Percentiles rank a stretch among this genome's conserved stretches.
Evolutionary conservation across 2,797 vertebrate genomes (phyloP).

Genomic region (Etheostoma perlongum): DNA sequence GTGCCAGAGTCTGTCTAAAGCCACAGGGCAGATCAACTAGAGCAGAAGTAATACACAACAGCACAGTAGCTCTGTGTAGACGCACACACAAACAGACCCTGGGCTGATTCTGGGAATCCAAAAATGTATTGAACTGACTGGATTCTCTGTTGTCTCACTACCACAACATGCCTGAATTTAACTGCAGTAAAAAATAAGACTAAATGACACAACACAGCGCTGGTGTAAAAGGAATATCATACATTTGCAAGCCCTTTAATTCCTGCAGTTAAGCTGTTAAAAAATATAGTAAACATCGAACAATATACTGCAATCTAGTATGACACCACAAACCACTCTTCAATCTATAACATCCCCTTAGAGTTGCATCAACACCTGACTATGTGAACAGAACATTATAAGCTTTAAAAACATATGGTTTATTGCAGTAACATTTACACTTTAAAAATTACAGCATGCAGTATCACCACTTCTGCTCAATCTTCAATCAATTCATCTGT

Average conservation of each 20-base stretch:
- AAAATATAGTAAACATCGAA: not conserved
- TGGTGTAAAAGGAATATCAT: not conserved
- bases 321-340: not conserved
- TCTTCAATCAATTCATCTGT: not conserved
- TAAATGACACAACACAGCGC: not conserved
- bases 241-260: not conserved
- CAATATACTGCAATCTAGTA: not conserved
- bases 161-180: not conserved
- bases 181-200: not conserved
- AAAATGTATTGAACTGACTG: slow-evolving; percentile 38
- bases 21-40: slow-evolving; percentile 76
- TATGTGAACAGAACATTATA: not conserved
- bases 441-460: not conserved
- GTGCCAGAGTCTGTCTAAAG: slow-evolving; percentile 48
- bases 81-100: slow-evolving; percentile 11
- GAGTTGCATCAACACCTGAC: not conserved
- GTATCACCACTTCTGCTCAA: not conserved
- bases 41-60: slow-evolving; percentile 76
- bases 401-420: not conserved
- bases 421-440: not conserved
- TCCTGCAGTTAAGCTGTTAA: not conserved
- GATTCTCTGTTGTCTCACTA: slow-evolving; percentile 18
- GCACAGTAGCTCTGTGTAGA: slow-evolving; percentile 44
- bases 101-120: slow-evolving; percentile 29
- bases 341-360: not conserved